phyloP scores from a whole-genome alignment of 1,140 invertebrate species.

The Camponotus floridanus region DNA sequence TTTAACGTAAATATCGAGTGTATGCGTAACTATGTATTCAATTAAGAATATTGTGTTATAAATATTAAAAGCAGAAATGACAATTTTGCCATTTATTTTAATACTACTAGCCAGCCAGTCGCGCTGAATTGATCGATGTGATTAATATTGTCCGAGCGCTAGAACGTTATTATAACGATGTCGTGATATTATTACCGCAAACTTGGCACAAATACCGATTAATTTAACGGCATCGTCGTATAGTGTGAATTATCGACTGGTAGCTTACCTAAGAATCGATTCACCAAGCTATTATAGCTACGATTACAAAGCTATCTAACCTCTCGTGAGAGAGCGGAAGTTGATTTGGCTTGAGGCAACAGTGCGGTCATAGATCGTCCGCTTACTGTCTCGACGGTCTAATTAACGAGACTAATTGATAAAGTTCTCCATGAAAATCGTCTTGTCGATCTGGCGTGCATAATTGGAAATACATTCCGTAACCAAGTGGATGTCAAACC shows the following conservation, averaged over 20 bases:
- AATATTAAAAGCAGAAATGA: slow-evolving; percentile 15
- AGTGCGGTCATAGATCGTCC: slow-evolving; percentile 64
- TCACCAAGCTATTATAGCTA: slow-evolving; percentile 39
- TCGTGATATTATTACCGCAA: slow-evolving; percentile 33
- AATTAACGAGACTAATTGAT: slow-evolving; percentile 75
- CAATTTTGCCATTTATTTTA: slow-evolving; percentile 39
- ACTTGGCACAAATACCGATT: slow-evolving; percentile 6
- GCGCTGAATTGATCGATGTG: neutral
- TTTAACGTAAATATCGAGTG: neutral
- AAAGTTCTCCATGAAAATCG: slow-evolving; percentile 69
- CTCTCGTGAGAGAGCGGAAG: slow-evolving; percentile 63
- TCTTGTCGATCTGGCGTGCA: slow-evolving; percentile 58
- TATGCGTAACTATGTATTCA: slow-evolving; percentile 1
- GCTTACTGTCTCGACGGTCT: slow-evolving; percentile 64
- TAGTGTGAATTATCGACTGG: slow-evolving; percentile 60
- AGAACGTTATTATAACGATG: slow-evolving; percentile 41
- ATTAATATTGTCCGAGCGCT: neutral
- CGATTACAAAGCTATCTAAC: slow-evolving; percentile 68
- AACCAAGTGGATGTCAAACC: neutral
- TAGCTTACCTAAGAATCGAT: slow-evolving; percentile 62
- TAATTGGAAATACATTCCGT: slow-evolving; percentile 66
- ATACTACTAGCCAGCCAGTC: neutral
- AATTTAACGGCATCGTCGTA: slow-evolving; percentile 43
- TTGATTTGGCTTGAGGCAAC: slow-evolving; percentile 65
- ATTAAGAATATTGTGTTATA: neutral